phyloP scores from a whole-genome alignment of 2,888 invertebrate genomes.

The Pseudococcus longispinus region DNA sequence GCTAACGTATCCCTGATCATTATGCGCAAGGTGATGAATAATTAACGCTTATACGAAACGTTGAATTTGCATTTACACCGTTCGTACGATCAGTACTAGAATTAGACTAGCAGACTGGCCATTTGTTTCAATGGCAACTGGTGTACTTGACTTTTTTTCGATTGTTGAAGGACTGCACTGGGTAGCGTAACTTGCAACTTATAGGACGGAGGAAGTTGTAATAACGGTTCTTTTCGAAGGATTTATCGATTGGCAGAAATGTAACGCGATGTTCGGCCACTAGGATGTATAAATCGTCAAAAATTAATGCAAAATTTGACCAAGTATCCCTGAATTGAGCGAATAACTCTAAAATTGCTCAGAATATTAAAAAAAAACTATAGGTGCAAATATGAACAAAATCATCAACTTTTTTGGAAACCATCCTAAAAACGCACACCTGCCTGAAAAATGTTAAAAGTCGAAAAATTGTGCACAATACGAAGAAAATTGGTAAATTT shows the following conservation, averaged over 20 bases:
- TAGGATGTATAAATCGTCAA: no score
- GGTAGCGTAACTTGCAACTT: no score
- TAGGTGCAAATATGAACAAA: no score
- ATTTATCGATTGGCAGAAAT: neutral
- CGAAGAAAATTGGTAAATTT: no score
- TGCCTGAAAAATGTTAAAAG: no score
- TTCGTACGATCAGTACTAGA: neutral
- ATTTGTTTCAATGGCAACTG: constrained; percentile 3
- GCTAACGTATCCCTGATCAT: neutral
- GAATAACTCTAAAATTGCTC: no score
- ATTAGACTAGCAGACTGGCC: neutral
- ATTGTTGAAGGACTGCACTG: neutral
- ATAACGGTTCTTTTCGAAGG: neutral
- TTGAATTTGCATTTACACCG: neutral
- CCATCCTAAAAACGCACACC: no score
- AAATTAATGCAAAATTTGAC: no score
- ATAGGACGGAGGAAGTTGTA: neutral
- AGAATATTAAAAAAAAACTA: no score
- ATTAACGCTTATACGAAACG: neutral
- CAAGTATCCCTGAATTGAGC: no score
- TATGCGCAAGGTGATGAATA: neutral
- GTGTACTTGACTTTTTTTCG: constrained; percentile 20
- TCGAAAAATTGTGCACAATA: no score
- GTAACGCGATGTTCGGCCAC: neutral
- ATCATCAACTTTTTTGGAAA: no score